Conservation (phyloP, 2,888 invertebrate species). For the Mactromeris polynyma region DNA sequence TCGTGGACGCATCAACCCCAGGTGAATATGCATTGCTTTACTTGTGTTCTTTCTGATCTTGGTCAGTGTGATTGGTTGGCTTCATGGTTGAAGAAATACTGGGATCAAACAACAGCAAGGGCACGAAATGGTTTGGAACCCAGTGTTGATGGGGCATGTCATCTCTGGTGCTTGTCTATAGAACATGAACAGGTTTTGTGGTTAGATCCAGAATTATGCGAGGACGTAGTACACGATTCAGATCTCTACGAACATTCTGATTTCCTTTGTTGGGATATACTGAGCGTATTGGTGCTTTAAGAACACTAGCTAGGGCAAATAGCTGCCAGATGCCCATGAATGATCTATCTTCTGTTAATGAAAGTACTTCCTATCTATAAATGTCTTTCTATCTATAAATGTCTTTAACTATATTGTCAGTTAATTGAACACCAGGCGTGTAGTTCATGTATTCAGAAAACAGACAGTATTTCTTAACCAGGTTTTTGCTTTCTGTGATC, state of each 20-base stretch:
- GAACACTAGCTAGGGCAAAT: neutral
- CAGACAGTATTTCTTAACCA: slow-evolving; percentile 4
- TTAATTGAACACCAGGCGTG: neutral
- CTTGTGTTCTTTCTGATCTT: neutral
- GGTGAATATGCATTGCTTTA: too few relatives aligned
- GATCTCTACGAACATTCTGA: slow-evolving; percentile 25
- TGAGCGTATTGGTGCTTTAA: slow-evolving; percentile 24
- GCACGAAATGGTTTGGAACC: slow-evolving; percentile 45
- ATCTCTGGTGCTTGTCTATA: slow-evolving; percentile 39
- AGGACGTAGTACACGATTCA: slow-evolving; percentile 28
- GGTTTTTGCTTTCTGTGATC: neutral
- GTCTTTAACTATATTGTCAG: neutral
- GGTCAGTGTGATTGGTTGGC: neutral
- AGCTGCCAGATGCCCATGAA: slow-evolving; percentile 41
- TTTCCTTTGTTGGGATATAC: slow-evolving; percentile 23
- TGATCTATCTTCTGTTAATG: slow-evolving; percentile 7
- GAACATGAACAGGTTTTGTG: neutral
- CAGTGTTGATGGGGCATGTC: slow-evolving; percentile 38
- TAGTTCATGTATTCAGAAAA: slow-evolving; percentile 26
- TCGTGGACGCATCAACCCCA: too few relatives aligned
- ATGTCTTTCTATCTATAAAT: too few relatives aligned
- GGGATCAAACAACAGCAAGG: slow-evolving; percentile 21
- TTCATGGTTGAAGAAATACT: neutral
- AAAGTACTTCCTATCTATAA: slow-evolving; percentile 30
- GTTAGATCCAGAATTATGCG: too few relatives aligned